Conservation (phyloP, 2,888 invertebrate genomes). For the Leptopilina drosophilae region DNA sequence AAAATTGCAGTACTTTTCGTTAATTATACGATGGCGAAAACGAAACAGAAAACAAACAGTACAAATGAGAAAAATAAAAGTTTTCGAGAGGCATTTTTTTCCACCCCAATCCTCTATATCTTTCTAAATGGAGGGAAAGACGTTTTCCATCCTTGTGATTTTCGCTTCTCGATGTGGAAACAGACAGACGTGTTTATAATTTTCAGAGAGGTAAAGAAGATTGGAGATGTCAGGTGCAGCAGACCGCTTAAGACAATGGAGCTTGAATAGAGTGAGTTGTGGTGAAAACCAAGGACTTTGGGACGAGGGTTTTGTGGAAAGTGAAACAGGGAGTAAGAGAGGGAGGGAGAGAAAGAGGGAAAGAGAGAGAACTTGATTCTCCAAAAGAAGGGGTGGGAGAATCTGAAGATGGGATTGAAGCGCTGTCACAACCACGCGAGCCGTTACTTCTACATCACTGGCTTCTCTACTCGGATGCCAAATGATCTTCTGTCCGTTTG, state of each 20-base stretch:
- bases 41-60: conserved; percentile 32
- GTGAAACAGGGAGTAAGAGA: conserved; percentile 53
- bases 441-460: conserved; percentile 71
- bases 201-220: conserved; percentile 67
- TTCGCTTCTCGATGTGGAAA: conserved; percentile 35
- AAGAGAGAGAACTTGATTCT: conserved; percentile 63
- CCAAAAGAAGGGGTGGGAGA: conserved; percentile 45
- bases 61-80: conserved; percentile 29
- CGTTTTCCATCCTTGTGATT: conserved; percentile 18
- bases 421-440: conserved; percentile 69
- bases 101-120: conserved; percentile 19
- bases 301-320: conserved; percentile 71
- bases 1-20: conserved; percentile 38
- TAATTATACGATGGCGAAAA: conserved; percentile 38
- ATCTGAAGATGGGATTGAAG: conserved; percentile 48
- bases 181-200: conserved; percentile 71
- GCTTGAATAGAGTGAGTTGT: conserved; percentile 65
- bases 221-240: conserved; percentile 75
- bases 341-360: conserved; percentile 56
- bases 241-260: conserved; percentile 65
- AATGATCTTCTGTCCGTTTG: conserved; percentile 69
- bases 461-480: conserved; percentile 61
- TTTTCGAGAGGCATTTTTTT: conserved; percentile 26
- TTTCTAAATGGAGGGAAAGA: not conserved
- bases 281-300: conserved; percentile 69